Evolutionary conservation across 2,113 vertebrate species (phyloP), one percentile per base, ranked within the genome.

Genomic region (Taurulus bubalis): DNA sequence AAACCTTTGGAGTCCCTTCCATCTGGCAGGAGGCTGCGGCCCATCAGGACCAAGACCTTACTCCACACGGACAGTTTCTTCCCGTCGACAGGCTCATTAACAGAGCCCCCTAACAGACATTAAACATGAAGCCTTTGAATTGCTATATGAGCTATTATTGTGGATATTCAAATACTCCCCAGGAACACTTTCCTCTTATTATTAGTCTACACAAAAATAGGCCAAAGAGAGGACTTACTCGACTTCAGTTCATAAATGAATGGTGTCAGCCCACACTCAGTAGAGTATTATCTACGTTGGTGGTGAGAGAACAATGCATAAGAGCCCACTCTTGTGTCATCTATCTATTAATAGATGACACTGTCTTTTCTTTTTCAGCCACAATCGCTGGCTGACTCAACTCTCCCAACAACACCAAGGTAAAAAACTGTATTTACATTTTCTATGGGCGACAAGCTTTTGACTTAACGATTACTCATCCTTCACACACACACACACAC

Each of bases 221-320:
- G 15, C 34, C 75, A 58, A 18, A 22, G 10, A 51, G 32, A 85
- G 1, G 0, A 53, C 36, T 79, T 62, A 79, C 62, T 67, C 0
- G 6, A 51, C 3, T 2, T 16, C 81, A 62, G n/a, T 49, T 70
- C 67, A 34, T 6, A 62, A 22, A 68, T 63, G 24, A 63, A 58
- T 32, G 36, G 6, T 40, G 11, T 86, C 77, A 71, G 69, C 74
- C 71, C 70, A 88, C 26, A 38, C 56, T 82, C 70, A 51, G 38
- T 32, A 70, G 49, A 74, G 64, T 16, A 40, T 58, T 51, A 67
- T 72, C 26, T 42, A n/a, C 20, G 4, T 4, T 6, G 24, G 40
- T 26, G 22, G 26, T 3, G n/a, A n/a, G 8, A 42, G 7, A 73
- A 6, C 26, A 6, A 22, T 8, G 63, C 49, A 45, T 68, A 56